Conservation (phyloP, 2,797 vertebrate species). For the Trachurus trachurus region DNA sequence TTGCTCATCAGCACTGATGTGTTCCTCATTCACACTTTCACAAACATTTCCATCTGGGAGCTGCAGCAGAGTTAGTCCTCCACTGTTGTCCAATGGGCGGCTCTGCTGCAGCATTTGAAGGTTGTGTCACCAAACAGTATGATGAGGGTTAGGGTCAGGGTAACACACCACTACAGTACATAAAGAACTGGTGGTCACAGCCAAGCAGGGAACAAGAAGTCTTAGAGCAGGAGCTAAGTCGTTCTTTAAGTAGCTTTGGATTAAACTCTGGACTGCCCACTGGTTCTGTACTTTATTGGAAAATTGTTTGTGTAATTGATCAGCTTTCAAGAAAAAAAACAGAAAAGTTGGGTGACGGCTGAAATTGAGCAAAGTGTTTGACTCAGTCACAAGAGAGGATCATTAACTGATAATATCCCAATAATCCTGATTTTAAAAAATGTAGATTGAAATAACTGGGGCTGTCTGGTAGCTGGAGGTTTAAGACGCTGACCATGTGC, state of each 20-base stretch:
- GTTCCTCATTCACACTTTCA: neutral
- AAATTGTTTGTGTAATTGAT: neutral
- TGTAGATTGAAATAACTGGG: neutral
- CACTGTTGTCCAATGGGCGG: slow-evolving; percentile 2
- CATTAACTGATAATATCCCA: neutral
- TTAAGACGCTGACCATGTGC: neutral
- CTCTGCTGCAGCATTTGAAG: slow-evolving; percentile 5
- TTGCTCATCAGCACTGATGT: neutral
- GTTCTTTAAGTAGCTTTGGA: neutral
- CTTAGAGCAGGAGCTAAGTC: neutral
- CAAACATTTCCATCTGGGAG: slow-evolving; percentile 7
- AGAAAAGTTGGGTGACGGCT: neutral
- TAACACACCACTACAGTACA: neutral
- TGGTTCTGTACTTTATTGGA: neutral
- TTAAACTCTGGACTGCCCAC: neutral
- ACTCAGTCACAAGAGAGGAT: neutral
- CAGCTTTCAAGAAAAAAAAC: neutral
- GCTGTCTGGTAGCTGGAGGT: neutral
- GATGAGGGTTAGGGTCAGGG: neutral
- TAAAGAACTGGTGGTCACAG: neutral
- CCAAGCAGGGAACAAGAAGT: neutral
- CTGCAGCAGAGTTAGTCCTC: neutral
- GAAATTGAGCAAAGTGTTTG: neutral
- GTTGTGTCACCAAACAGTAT: neutral
- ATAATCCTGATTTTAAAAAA: neutral